These are phyloP conservation scores for Augiades crinisus DNA, from an alignment of 2,888 invertebrate species.

Conservation along the genomic window DNA sequence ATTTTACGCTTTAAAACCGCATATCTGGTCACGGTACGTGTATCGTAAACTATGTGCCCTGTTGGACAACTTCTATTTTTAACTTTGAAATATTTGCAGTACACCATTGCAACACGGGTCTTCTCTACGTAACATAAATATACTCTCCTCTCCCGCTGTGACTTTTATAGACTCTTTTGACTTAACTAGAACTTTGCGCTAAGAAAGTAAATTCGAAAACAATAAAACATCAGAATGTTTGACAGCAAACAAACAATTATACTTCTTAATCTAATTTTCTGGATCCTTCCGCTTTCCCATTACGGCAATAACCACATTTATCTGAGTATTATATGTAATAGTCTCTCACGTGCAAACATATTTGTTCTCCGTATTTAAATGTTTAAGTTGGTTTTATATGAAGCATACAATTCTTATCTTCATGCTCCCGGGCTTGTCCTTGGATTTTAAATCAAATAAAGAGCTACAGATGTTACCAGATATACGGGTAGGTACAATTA, in stretches of 20 bases:
- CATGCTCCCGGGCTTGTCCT: conserved; percentile 23
- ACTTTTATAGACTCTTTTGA: background rate
- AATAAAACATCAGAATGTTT: background rate
- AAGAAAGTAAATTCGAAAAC: background rate
- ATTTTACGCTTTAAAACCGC: conserved; percentile 18
- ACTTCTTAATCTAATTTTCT: background rate
- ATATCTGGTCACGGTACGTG: conserved; percentile 23
- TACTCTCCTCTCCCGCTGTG: background rate
- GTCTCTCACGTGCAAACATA: conserved; percentile 3
- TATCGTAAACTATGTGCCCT: conserved; percentile 19
- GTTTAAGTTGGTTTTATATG: conserved; percentile 18
- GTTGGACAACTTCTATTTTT: conserved; percentile 7
- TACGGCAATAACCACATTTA: conserved; percentile 3
- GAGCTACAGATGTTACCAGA: conserved; percentile 10
- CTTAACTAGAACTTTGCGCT: background rate
- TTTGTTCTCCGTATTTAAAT: conserved; percentile 10
- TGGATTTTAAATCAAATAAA: conserved; percentile 25
- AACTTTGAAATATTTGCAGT: conserved; percentile 1
- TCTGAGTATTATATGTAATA: background rate
- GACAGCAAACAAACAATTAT: background rate
- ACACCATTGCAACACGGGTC: background rate
- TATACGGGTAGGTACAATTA: conserved; percentile 10
- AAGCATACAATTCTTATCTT: conserved; percentile 30
- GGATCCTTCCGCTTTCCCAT: background rate
- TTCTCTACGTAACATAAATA: background rate